phyloP scores from a whole-genome alignment of 1,140 invertebrate species.

The Apocrypta bakeri region DNA sequence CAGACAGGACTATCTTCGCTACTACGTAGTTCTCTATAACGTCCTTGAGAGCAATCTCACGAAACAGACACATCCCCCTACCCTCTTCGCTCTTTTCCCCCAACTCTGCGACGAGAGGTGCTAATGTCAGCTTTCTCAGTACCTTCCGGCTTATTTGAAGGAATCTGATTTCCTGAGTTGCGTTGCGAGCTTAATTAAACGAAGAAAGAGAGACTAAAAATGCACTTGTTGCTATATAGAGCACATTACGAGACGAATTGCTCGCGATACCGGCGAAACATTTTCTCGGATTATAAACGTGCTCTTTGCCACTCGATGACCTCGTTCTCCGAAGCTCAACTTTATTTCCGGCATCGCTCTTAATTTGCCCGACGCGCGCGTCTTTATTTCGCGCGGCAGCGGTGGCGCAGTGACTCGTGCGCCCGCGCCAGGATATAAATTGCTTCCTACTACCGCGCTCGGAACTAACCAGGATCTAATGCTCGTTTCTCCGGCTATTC shows the following conservation, averaged over 20 bases:
- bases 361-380: background rate
- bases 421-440: too few species aligned
- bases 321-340: background rate
- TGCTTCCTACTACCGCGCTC: background rate
- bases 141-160: too few species aligned
- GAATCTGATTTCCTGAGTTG: too few species aligned
- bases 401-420: too few species aligned
- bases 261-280: too few species aligned
- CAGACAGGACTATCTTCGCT: background rate
- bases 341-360: background rate
- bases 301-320: background rate
- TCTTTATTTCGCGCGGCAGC: background rate
- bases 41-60: slow-evolving; percentile 25
- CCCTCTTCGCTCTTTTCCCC: slow-evolving; percentile 46
- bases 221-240: background rate
- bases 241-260: too few species aligned
- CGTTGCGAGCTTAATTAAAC: background rate
- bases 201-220: background rate
- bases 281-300: too few species aligned
- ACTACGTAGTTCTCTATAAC: too few species aligned
- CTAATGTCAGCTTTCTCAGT: too few species aligned
- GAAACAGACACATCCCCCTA: slow-evolving; percentile 62
- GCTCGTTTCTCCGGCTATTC: background rate
- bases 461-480: background rate
- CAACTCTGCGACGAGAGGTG: background rate